Evolutionary conservation across 2,113 vertebrate species (phyloP).

Genomic region (Thunnus maccoyii): DNA sequence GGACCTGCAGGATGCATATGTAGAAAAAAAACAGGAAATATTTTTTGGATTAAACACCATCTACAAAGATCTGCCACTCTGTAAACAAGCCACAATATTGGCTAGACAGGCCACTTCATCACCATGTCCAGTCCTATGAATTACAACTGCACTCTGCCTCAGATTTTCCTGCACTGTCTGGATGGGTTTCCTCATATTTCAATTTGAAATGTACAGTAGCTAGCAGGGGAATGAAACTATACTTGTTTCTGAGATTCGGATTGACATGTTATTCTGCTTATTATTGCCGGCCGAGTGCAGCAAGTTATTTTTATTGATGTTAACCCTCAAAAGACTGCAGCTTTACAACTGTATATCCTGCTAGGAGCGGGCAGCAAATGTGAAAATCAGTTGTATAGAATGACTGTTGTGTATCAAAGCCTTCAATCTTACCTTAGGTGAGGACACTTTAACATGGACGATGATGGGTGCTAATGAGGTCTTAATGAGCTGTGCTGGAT

Average conservation of each 20-base stretch:
- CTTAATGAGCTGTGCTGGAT: constrained; percentile 97
- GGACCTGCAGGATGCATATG: constrained; percentile 86
- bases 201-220: constrained; percentile 26
- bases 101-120: too few species aligned
- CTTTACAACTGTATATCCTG: background rate
- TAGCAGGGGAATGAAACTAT: background rate
- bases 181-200: constrained; percentile 8
- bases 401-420: background rate
- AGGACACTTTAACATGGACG: constrained; percentile 98
- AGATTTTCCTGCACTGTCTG: background rate
- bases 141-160: background rate
- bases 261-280: background rate
- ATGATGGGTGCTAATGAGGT: constrained; percentile 98
- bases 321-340: background rate
- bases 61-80: constrained; percentile 9
- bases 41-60: background rate
- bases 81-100: background rate
- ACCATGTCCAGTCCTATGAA: background rate
- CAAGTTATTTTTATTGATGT: constrained; percentile 1
- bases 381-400: background rate
- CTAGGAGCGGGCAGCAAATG: background rate
- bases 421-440: constrained; percentile 91
- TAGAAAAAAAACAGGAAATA: background rate
- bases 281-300: background rate
- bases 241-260: background rate